Evolutionary conservation across 2,113 vertebrate genomes (phyloP).

Genomic region (Leucosticte australis): DNA sequence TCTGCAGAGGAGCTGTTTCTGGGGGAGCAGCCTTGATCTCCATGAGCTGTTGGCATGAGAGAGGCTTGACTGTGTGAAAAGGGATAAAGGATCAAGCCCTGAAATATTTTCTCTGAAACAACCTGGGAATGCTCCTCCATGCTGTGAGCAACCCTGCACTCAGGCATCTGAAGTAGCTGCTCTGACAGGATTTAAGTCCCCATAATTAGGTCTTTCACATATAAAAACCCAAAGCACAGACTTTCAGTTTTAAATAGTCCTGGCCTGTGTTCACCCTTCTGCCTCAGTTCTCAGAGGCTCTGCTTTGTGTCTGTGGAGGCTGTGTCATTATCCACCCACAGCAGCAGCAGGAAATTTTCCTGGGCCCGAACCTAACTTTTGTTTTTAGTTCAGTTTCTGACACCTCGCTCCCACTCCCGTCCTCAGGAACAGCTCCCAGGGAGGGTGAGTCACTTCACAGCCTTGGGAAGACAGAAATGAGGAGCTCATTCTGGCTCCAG

Average conservation of each 20-base stretch:
- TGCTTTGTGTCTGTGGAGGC: neutral
- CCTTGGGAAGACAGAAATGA: neutral
- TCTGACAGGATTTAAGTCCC: conserved; percentile 13
- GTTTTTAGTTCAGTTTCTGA: conserved; percentile 15
- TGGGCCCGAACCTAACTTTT: neutral
- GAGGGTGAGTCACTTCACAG: conserved; percentile 29
- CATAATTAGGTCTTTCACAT: conserved; percentile 28
- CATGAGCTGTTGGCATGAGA: neutral
- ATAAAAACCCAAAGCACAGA: neutral
- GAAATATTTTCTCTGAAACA: conserved; percentile 1
- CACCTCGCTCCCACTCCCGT: neutral
- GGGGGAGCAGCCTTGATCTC: neutral
- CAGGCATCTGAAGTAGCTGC: neutral
- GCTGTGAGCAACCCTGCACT: neutral
- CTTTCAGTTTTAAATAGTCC: conserved; percentile 22
- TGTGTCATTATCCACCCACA: conserved; percentile 49
- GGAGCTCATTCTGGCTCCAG: neutral
- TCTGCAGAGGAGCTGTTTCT: neutral
- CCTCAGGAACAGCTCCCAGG: neutral
- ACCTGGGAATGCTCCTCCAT: neutral
- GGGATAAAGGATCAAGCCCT: neutral
- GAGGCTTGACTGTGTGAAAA: neutral
- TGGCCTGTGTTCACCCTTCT: neutral
- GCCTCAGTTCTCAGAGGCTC: neutral
- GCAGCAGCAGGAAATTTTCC: neutral